Conservation (phyloP, 2,113 vertebrate genomes). For the Pteronura brasiliensis region DNA sequence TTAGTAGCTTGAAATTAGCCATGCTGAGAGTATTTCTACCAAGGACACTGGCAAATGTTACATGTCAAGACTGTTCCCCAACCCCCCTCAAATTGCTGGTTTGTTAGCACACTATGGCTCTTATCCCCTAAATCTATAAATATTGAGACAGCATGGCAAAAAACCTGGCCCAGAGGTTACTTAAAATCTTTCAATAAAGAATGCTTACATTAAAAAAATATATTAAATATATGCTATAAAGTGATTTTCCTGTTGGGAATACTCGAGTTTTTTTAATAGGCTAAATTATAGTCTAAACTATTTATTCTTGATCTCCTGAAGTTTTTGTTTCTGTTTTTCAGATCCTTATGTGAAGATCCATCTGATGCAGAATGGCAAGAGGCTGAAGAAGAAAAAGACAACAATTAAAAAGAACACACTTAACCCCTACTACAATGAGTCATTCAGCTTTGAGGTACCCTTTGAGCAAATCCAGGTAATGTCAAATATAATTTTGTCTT, state of each 20-base stretch:
- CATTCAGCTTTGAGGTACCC: slow-evolving; percentile 99
- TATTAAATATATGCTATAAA: background rate
- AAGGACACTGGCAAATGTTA: background rate
- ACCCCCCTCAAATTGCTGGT: background rate
- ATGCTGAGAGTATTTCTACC: background rate
- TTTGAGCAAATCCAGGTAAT: slow-evolving; percentile 99
- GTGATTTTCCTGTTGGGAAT: background rate
- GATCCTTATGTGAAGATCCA: slow-evolving; percentile 99
- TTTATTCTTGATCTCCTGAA: slow-evolving; percentile 26
- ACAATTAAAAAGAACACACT: slow-evolving; percentile 99
- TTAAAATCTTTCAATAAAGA: background rate
- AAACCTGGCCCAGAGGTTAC: background rate
- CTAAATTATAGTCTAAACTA: background rate
- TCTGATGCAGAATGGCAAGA: slow-evolving; percentile 99
- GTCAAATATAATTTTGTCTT: slow-evolving; percentile 68
- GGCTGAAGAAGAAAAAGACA: slow-evolving; percentile 99
- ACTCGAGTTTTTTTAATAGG: background rate
- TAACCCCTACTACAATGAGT: slow-evolving; percentile 99
- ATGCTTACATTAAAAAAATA: background rate
- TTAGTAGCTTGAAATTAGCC: background rate
- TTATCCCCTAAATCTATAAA: background rate
- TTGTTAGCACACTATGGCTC: background rate
- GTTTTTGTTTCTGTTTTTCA: slow-evolving; percentile 77
- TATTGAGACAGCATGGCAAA: background rate
- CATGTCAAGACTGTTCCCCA: background rate